These are phyloP conservation scores for Paralinhomoeus sp. DNA, from an alignment of 2,888 invertebrate species.

Conservation along the genomic window DNA sequence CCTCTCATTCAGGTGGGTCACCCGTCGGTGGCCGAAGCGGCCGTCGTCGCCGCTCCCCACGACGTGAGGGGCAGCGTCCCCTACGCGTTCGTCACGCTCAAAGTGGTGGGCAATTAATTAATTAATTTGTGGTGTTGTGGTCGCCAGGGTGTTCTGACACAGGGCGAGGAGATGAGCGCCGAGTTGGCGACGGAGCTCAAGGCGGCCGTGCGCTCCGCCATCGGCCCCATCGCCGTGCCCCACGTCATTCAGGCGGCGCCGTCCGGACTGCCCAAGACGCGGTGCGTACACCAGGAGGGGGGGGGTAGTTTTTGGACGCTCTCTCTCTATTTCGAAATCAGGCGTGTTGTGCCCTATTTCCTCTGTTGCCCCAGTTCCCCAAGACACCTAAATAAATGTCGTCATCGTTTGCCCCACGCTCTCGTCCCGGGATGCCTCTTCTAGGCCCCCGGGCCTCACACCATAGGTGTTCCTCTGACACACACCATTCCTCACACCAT, in stretches of 20 bases:
- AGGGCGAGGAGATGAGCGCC: conserved; percentile 38
- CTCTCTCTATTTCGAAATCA: no score
- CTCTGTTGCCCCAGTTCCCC: no score
- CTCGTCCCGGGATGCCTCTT: no score
- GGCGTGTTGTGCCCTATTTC: no score
- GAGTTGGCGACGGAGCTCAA: conserved; percentile 36
- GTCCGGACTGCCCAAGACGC: conserved; percentile 46
- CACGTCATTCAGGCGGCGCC: conserved; percentile 82
- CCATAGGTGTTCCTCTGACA: no score
- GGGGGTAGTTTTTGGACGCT: no score
- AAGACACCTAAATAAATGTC: no score
- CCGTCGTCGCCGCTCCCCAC: conserved; percentile 83
- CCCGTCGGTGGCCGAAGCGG: conserved; percentile 58
- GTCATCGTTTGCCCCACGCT: no score
- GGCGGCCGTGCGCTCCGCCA: conserved; percentile 48
- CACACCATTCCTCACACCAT: no score
- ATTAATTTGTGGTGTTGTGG: background rate
- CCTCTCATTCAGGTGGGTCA: conserved; percentile 29
- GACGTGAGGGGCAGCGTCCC: conserved; percentile 84
- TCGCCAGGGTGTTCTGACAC: conserved; percentile 2
- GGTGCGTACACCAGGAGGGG: conserved; percentile 6
- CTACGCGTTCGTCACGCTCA: conserved; percentile 86
- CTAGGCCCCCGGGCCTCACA: no score
- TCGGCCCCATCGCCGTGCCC: conserved; percentile 85
- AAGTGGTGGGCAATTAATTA: conserved; percentile 35